phyloP scores from a whole-genome alignment of 2,113 vertebrate species.

The Lepus europaeus region DNA sequence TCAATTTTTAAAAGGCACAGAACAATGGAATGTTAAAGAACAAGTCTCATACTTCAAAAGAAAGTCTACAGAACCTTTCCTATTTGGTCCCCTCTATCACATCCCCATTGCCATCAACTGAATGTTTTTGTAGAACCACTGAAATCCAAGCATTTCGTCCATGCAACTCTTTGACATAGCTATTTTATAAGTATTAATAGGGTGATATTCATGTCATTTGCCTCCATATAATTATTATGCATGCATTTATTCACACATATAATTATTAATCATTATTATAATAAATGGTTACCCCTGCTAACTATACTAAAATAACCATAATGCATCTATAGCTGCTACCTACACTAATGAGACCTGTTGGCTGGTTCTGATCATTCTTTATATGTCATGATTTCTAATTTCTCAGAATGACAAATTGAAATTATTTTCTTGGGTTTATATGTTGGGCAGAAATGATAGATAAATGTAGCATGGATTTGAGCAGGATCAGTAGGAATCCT shows the following conservation, averaged over 20 bases:
- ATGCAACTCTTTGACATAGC: not conserved
- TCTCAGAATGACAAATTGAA: not conserved
- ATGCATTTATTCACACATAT: not conserved
- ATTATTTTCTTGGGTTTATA: not conserved
- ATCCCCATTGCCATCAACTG: not conserved
- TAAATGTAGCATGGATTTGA: not conserved
- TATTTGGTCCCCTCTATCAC: not conserved
- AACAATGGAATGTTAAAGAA: constrained; percentile 11
- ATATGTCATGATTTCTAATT: not conserved
- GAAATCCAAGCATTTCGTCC: not conserved
- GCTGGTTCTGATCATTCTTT: not conserved
- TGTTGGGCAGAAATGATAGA: not conserved
- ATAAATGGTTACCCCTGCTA: not conserved
- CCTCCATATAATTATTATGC: not conserved
- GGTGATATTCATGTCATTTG: constrained; percentile 23
- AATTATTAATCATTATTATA: not conserved
- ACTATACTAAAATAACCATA: not conserved
- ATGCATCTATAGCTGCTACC: not conserved
- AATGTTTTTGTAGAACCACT: not conserved
- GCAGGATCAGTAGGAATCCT: not conserved
- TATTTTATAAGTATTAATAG: not conserved
- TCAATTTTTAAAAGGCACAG: not conserved
- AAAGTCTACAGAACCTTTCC: not conserved
- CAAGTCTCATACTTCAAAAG: not conserved
- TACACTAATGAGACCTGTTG: not conserved